Percentiles rank a stretch among this genome's conserved stretches.
Evolutionary conservation across 2,888 invertebrate genomes (phyloP).

Genomic region (Melanotus villosus): DNA sequence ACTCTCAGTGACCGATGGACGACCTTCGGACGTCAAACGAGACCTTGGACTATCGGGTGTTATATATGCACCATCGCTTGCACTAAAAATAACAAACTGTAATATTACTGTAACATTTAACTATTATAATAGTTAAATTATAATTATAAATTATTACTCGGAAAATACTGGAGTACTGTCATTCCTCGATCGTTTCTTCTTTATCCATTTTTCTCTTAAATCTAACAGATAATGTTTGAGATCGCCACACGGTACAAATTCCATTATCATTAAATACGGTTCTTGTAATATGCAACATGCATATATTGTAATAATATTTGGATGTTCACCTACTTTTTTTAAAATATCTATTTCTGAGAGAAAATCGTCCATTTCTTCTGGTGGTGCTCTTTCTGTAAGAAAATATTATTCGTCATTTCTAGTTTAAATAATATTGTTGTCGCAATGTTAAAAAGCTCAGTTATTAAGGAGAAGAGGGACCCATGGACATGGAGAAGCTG

Average conservation of each 20-base stretch:
- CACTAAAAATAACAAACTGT: slow-evolving; percentile 50
- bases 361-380: slow-evolving; percentile 79
- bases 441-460: too few species aligned
- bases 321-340: slow-evolving; percentile 83
- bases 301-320: slow-evolving; percentile 81
- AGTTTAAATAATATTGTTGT: too few species aligned
- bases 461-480: too few species aligned
- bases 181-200: slow-evolving; percentile 43
- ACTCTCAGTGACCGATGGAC: slow-evolving; percentile 73
- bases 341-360: slow-evolving; percentile 83
- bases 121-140: too few species aligned
- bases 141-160: slow-evolving; percentile 18
- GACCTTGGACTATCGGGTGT: slow-evolving; percentile 47
- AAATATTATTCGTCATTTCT: too few species aligned
- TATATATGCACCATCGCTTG: slow-evolving; percentile 56
- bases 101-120: too few species aligned
- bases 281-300: slow-evolving; percentile 81
- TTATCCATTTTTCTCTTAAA: slow-evolving; percentile 64
- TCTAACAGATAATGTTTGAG: slow-evolving; percentile 75
- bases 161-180: slow-evolving; percentile 29
- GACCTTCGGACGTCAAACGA: slow-evolving; percentile 48
- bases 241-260: slow-evolving; percentile 85
- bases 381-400: slow-evolving; percentile 70
- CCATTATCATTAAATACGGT: slow-evolving; percentile 83
- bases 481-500: too few species aligned